phyloP scores from a whole-genome alignment of 2,113 vertebrate genomes.

The Perccottus glenii region DNA sequence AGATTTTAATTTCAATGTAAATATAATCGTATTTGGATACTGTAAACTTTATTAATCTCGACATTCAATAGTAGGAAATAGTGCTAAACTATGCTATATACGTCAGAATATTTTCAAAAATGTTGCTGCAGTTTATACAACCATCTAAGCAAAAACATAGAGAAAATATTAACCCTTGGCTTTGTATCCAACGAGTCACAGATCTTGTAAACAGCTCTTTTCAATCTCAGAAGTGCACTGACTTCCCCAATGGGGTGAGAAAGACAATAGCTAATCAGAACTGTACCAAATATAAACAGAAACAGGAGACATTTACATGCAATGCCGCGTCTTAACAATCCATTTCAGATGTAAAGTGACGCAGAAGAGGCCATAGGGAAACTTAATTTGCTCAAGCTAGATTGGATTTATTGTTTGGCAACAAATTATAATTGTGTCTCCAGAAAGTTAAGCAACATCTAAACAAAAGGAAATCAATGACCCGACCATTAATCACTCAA shows the following conservation, averaged over 20 bases:
- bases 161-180: conserved; percentile 55
- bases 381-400: conserved; percentile 78
- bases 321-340: conserved; percentile 67
- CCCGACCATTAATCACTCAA: conserved; percentile 82
- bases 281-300: conserved; percentile 62
- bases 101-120: conserved; percentile 43
- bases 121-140: conserved; percentile 33
- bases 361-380: conserved; percentile 76
- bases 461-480: conserved; percentile 86
- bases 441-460: conserved; percentile 83
- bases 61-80: too few species aligned
- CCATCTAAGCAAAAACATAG: conserved; percentile 23
- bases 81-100: too few species aligned
- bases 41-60: too few species aligned
- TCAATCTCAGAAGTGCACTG: conserved; percentile 54
- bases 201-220: conserved; percentile 51
- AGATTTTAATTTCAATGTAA: too few species aligned
- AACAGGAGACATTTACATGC: conserved; percentile 60
- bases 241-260: conserved; percentile 43
- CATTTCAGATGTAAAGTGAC: conserved; percentile 76
- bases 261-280: conserved; percentile 77
- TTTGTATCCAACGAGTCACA: conserved; percentile 46
- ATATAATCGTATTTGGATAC: not conserved
- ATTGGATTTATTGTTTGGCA: conserved; percentile 85
- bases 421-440: conserved; percentile 85